Evolutionary conservation across 2,888 invertebrate genomes (phyloP).

Genomic region (Acleris literana): DNA sequence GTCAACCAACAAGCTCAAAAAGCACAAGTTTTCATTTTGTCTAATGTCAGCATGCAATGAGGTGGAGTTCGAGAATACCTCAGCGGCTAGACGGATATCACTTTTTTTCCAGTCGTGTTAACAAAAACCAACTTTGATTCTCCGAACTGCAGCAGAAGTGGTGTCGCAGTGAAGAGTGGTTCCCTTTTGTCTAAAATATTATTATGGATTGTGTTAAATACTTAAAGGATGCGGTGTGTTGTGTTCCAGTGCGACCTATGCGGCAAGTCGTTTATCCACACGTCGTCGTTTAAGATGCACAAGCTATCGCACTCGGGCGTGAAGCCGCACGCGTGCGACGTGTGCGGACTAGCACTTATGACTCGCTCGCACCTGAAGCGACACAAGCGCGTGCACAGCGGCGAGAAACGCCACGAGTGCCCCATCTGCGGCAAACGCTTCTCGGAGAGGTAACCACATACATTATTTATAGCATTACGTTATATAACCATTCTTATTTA

Average conservation of each 20-base stretch:
- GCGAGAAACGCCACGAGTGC: slow-evolving; percentile 85
- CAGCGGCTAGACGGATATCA: too few relatives aligned
- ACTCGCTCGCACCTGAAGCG: slow-evolving; percentile 87
- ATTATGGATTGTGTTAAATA: too few relatives aligned
- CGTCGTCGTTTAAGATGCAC: slow-evolving; percentile 88
- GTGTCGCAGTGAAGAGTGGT: too few relatives aligned
- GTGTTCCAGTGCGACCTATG: slow-evolving; percentile 82
- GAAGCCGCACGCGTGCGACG: slow-evolving; percentile 83
- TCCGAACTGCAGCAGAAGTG: too few relatives aligned
- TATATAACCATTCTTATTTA: background rate
- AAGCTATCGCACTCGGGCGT: slow-evolving; percentile 85
- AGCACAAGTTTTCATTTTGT: too few relatives aligned
- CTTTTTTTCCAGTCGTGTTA: too few relatives aligned
- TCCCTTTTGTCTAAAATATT: too few relatives aligned
- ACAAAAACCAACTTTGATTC: too few relatives aligned
- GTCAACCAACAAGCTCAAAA: too few relatives aligned
- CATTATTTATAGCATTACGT: background rate
- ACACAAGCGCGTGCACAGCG: slow-evolving; percentile 86
- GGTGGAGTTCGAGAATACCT: too few relatives aligned
- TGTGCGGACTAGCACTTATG: slow-evolving; percentile 85
- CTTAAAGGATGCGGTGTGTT: background rate
- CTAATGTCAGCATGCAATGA: too few relatives aligned
- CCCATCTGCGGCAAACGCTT: slow-evolving; percentile 83
- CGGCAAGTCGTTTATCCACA: slow-evolving; percentile 87
- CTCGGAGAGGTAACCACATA: slow-evolving; percentile 77